Conservation (phyloP, 2,797 vertebrate species). For the Cacajao melanocephalus region DNA sequence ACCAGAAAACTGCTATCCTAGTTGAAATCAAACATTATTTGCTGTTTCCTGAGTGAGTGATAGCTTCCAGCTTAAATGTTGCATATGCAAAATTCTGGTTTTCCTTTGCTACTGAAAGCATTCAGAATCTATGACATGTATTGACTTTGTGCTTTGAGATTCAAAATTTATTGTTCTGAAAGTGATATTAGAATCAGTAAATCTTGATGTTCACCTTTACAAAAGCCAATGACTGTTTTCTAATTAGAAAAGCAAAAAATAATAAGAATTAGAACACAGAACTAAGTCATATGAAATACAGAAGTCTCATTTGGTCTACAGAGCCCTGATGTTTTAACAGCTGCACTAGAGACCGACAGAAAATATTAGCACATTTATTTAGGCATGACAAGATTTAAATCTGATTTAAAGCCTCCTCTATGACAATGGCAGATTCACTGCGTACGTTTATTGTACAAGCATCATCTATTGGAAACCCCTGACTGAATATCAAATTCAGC, state of each 20-base stretch:
- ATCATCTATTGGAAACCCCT: constrained; percentile 48
- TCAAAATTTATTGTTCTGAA: constrained; percentile 30
- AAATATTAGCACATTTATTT: constrained; percentile 57
- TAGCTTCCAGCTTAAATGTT: not conserved
- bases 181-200: not conserved
- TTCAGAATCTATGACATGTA: not conserved
- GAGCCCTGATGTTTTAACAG: constrained; percentile 63
- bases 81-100: not conserved
- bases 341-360: constrained; percentile 45
- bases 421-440: constrained; percentile 29
- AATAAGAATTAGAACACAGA: constrained; percentile 37
- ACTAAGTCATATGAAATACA: constrained; percentile 34
- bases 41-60: not conserved
- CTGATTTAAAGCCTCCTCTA: constrained; percentile 57
- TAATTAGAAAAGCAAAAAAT: constrained; percentile 29
- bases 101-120: not conserved
- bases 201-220: constrained; percentile 14
- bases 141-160: not conserved
- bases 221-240: constrained; percentile 21
- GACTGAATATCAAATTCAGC: constrained; percentile 49
- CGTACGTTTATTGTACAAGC: constrained; percentile 53
- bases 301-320: constrained; percentile 32
- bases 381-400: constrained; percentile 54
- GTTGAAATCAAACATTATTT: constrained; percentile 9
- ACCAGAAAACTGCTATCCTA: constrained; percentile 2